Base-by-base conservation (phyloP, 1,140 invertebrate genomes). In the Phymorhynchus buccinoides region DNA sequence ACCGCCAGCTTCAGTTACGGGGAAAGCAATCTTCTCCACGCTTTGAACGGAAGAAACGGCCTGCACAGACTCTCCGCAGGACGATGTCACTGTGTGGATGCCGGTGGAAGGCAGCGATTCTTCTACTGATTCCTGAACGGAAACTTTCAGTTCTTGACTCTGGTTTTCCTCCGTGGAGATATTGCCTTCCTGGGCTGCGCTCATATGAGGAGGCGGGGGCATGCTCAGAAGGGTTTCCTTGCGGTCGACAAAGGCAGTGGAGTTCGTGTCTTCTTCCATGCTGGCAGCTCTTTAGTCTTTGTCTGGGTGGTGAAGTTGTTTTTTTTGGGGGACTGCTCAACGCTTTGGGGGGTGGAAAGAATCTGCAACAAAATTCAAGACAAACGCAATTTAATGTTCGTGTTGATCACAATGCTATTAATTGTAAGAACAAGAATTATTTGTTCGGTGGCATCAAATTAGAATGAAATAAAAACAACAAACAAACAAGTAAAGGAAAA, bases 171-270 rank as follows among this genome's bases (percentile, higher is more conserved):
- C 32, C 14, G 48, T 4, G 4, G 56, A 41, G 0, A 37, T 68
- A 12, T 66, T 39, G 32, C 41, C 56, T 37, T 2, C 22, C 37
- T 41, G 27, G 12, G 80, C 9, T 18, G 52, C 48, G 35, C 56
- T 81, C 42, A 81, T 30, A 14, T 56, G 52, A 37, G 3, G 52
- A 32, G 80, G 80, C 9, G n/a, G 30, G 12, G 30, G 80, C 2
- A 41, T 56, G 1, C 22, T 30, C 2, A 81, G 52, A 4, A 39
- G 32, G 22, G 32, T 81, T 22, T 81, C 80, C 62, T 66, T 81
- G 80, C 41, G 80, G 80, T 81, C 52, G 12, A 81, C 32, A 22
- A 66, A 62, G 32, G 32, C 80, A n/a, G n/a, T n/a, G n/a, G n/a
- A n/a, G 1, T 22, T 37, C 0, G 56, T 16, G 35, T 35, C 56